Evolutionary conservation across 2,797 vertebrate genomes (phyloP).

Genomic region (Pantherophis alleghaniensis): DNA sequence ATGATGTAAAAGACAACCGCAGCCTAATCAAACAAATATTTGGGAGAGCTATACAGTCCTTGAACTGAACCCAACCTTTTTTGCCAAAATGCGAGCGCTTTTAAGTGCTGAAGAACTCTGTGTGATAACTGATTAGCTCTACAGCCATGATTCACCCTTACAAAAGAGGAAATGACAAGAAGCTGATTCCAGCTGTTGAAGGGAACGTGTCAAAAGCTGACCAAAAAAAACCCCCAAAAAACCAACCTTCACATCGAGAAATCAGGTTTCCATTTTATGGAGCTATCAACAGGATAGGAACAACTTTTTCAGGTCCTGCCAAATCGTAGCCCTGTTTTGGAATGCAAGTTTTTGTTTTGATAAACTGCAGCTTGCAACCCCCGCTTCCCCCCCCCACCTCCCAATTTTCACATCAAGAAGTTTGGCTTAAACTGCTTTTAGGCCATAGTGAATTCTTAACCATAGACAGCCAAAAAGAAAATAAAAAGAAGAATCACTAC

Average conservation of each 20-base stretch:
- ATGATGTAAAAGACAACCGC: background rate
- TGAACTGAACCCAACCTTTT: conserved; percentile 23
- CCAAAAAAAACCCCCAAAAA: background rate
- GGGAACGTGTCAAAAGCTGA: conserved; percentile 59
- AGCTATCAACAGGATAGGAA: conserved; percentile 52
- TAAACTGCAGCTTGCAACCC: conserved; percentile 62
- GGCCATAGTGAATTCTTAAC: conserved; percentile 52
- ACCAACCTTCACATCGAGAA: background rate
- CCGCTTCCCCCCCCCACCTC: background rate
- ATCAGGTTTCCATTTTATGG: conserved; percentile 61
- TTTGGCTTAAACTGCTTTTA: conserved; percentile 58
- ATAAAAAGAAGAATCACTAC: conserved; percentile 40
- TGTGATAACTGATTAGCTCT: conserved; percentile 38
- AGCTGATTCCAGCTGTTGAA: conserved; percentile 66
- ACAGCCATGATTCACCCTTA: conserved; percentile 58
- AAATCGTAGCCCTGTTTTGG: conserved; percentile 53
- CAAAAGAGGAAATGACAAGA: conserved; percentile 52
- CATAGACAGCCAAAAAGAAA: conserved; percentile 21
- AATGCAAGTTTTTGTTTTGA: conserved; percentile 60
- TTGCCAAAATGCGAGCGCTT: conserved; percentile 20
- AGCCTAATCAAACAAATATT: conserved; percentile 22
- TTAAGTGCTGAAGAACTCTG: conserved; percentile 48
- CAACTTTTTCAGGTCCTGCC: conserved; percentile 57
- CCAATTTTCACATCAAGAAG: conserved; percentile 65
- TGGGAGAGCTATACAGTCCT: conserved; percentile 32